Evolutionary conservation across 2,113 vertebrate species (phyloP).

Genomic region (Fregetta grallaria): DNA sequence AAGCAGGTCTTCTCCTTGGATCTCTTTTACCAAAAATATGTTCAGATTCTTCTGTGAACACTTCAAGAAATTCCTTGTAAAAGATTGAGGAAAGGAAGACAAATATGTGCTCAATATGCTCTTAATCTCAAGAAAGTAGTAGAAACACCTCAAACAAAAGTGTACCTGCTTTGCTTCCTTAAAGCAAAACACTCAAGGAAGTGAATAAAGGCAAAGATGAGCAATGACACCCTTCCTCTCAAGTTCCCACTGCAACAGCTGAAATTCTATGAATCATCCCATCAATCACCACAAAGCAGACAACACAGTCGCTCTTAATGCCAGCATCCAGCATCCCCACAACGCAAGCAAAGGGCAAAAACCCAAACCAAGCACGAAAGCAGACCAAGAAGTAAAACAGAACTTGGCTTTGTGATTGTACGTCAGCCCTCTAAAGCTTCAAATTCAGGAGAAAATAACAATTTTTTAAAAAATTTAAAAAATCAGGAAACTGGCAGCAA

Average conservation of each 20-base stretch:
- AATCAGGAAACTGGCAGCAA: neutral
- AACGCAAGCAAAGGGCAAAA: neutral
- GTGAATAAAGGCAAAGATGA: neutral
- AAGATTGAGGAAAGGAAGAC: neutral
- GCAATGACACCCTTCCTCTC: neutral
- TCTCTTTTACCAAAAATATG: neutral
- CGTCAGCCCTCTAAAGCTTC: neutral
- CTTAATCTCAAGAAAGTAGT: neutral
- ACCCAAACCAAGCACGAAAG: neutral
- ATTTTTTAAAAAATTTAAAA: neutral
- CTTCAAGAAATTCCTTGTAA: neutral
- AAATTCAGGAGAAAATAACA: neutral
- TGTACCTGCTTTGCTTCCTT: neutral
- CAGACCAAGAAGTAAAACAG: neutral
- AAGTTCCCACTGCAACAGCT: neutral
- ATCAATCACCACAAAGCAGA: constrained; percentile 17
- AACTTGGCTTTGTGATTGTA: neutral
- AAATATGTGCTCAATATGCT: neutral
- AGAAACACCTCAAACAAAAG: neutral
- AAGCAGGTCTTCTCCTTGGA: neutral
- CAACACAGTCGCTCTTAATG: neutral
- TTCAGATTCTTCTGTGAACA: neutral
- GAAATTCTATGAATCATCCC: constrained; percentile 16
- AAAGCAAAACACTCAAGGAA: neutral
- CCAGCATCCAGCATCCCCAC: neutral